Evolutionary conservation across 2,797 vertebrate genomes (phyloP), one percentile per base, ranked within the genome.

Genomic region (Chrosomus eos): DNA sequence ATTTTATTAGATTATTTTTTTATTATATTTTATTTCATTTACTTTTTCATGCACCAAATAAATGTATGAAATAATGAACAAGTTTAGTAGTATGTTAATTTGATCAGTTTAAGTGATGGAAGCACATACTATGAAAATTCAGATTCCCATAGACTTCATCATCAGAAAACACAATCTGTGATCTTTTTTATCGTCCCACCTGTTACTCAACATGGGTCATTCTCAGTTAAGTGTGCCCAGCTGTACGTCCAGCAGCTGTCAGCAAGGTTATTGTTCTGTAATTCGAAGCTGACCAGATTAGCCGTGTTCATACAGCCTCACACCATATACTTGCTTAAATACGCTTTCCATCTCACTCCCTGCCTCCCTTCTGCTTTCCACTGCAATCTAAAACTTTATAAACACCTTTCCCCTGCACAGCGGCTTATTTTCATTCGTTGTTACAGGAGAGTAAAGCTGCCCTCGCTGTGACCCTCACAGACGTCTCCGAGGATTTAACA

Each of bases 381-480:
- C 45, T 82, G 70, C 51, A 55, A 13, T 28, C 86, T 83, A 62
- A 87, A 60, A 82, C 81, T 80, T 73, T 26, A 55, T 77, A 80
- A 88, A 80, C 66, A 58, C 75, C 75, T 72, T 86, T 71, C 36
- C 81, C 16, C 33, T 51, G 45, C 62, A 58, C 68, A 62, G 53
- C 71, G 6, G 45, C 68, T 84, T 87, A 84, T 86, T 84, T 85
- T 14, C 38, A 80, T 86, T 71, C 70, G 62, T 71, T 82, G 73
- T 71, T 62, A 74, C 77, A 62, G 38, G 16, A 79, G 71, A 51
- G 62, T 75, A 87, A 85, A 85, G 80, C 84, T 78, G 80, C 83
- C 74, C 87, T 85, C 40, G 28, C 66, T 10, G 26, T 85, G 85
- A 89, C 87, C 87, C 51, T 23, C 23, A 13, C 73, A 70, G 67